Base-by-base conservation (phyloP, 2,888 invertebrate genomes). In the Neoscelio sp. region DNA sequence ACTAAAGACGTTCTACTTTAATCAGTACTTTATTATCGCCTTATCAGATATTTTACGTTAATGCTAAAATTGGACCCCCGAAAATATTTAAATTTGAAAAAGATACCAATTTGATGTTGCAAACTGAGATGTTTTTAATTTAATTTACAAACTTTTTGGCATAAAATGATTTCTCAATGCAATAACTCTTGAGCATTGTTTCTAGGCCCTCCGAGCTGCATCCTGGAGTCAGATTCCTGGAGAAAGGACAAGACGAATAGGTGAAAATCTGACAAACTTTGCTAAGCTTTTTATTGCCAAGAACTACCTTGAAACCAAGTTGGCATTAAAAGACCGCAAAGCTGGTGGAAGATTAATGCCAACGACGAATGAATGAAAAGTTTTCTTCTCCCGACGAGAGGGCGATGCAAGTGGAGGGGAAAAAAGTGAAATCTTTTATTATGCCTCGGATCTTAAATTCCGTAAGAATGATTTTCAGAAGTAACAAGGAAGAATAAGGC, bases 341-440 rank as follows among this genome's bases (percentile, higher is more conserved):
- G 67, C 67, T 73, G 18, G 38, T 40, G 70, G 54, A 79, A 79
- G 79, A 77, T 79, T 81, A 78, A 79, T 81, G 76, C 77, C 74
- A 46, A 52, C 76, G 78, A 81, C 74, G 74, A 79, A 79, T 76
- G 77, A 79, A 74, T 74, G 78, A 79, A 65, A 71, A 67, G 75
- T 71, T 75, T 71, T 70, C 70, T 70, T 48, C n/a, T n/a, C 42
- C 54, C 26, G 48, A 54, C 52, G 38, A 50, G 64, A 64, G 52
- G 44, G 50, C 46, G 54, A 40, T 26, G 48, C 23, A 10, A 13
- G 26, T 20, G 28, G 35, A 15, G 10, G 35, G 58, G 30, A 33
- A 40, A 64, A 50, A 48, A 78, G 67, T 46, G 44, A 54, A 78
- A 73, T 74, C 68, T 52, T 58, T 60, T 67, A 62, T 52, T 54